Base-by-base conservation (phyloP, 1,140 invertebrate species). In the Meteorus sp. region DNA sequence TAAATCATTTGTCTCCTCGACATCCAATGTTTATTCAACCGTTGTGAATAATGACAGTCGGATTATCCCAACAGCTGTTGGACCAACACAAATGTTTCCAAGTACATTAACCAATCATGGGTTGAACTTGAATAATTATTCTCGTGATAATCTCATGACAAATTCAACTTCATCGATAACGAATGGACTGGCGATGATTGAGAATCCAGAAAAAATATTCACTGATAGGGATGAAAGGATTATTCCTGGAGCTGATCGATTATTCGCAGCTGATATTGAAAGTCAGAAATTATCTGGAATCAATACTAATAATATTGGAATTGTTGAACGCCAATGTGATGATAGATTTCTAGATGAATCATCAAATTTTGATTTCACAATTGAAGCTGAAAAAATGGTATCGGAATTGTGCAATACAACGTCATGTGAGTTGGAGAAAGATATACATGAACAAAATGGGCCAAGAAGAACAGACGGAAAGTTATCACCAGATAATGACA, bases 321-420 rank as follows among this genome's bases (percentile, higher is more conserved):
- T 7, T 41, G 9, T 41, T 4, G 13, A 27, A 15, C 39, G 22
- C 27, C 27, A 17, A 15, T 13, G 15, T 1, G 73, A 76, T 2
- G 74, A 77, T 7, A 64, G 56, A 35, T 62, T 66, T 11, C 75
- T 73, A 0, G 75, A 75, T 60, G 70, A 74, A 7, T 77, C 74
- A 0, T 74, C 70, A 2, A 75, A 66, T 58, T 78, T 78, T 50
- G 73, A 78, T 37, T 78, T 78, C 35, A 77, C 75, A 0, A 73
- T 78, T 13, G 76, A 78, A 41, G 75, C 76, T 13, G 76, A 78
- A 11, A 76, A 76, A 25, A 78, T 78, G 76, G 76, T 77, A 0
- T 78, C 75, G 0, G 74, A 73, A 2, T 54, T 77, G 1, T 78
- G 76, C 53, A 76, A 76, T 27, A 71, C 68, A 1, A 67, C 66